Conservation (phyloP, 2,888 invertebrate genomes). For the Drosophila rubida region DNA sequence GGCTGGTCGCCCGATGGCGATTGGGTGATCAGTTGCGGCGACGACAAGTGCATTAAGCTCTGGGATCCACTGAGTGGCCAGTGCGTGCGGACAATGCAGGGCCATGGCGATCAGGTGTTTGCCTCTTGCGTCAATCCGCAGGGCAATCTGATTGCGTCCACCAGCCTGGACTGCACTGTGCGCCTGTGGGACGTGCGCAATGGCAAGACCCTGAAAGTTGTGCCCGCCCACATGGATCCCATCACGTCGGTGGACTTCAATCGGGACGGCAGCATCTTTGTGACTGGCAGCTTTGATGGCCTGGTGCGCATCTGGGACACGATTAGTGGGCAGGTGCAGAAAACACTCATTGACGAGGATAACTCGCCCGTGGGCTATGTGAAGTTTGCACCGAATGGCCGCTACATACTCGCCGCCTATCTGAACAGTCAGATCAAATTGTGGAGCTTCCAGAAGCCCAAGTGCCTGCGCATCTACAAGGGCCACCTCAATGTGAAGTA, state of each 20-base stretch:
- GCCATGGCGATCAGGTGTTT: slow-evolving; percentile 99
- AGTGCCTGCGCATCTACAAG: slow-evolving; percentile 98
- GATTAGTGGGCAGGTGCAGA: slow-evolving; percentile 98
- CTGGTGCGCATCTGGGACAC: slow-evolving; percentile 99
- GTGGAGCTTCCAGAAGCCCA: slow-evolving; percentile 99
- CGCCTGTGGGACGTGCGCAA: slow-evolving; percentile 99
- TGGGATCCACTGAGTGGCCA: slow-evolving; percentile 98
- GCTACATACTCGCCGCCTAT: slow-evolving; percentile 98
- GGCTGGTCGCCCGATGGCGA: slow-evolving; percentile 99
- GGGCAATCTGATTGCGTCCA: slow-evolving; percentile 98
- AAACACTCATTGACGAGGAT: slow-evolving; percentile 99
- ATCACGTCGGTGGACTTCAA: slow-evolving; percentile 99
- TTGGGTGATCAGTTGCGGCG: slow-evolving; percentile 95
- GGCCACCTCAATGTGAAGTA: slow-evolving; percentile 99
- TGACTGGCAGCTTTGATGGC: slow-evolving; percentile 99
- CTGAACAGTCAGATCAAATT: slow-evolving; percentile 98
- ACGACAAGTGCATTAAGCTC: slow-evolving; percentile 94
- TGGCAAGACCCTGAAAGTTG: slow-evolving; percentile 97
- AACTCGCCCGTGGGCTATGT: slow-evolving; percentile 99
- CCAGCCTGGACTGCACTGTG: slow-evolving; percentile 99
- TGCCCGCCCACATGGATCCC: slow-evolving; percentile 99
- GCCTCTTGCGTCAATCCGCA: slow-evolving; percentile 99
- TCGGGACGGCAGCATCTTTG: slow-evolving; percentile 98
- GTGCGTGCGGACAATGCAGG: slow-evolving; percentile 97
- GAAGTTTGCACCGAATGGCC: slow-evolving; percentile 99